A percentile compares a stretch with the other conserved stretches of the same genome.
Conservation (phyloP, 2,797 vertebrate genomes). For the Intellagama lesueurii region DNA sequence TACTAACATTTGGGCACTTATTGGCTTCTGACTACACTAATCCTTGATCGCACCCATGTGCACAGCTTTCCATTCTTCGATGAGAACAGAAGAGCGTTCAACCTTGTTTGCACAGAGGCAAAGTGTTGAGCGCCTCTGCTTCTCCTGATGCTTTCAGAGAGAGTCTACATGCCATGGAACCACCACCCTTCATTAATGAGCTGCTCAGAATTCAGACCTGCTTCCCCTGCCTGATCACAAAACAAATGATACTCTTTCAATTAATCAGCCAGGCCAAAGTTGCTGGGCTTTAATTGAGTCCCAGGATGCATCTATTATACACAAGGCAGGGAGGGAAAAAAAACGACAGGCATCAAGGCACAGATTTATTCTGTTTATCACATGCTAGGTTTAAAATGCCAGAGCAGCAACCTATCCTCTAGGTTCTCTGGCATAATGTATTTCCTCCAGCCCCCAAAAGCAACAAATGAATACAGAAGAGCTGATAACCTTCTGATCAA, state of each 20-base stretch:
- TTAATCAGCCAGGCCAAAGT: slow-evolving; percentile 46
- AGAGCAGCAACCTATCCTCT: not conserved
- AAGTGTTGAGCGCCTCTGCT: not conserved
- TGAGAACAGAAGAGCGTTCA: not conserved
- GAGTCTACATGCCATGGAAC: not conserved
- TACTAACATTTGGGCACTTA: too few species aligned
- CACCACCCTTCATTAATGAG: not conserved
- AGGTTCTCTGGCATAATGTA: slow-evolving; percentile 22
- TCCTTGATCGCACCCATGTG: not conserved
- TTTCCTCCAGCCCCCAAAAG: slow-evolving; percentile 19
- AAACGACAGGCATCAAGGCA: slow-evolving; percentile 13
- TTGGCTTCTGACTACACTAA: not conserved
- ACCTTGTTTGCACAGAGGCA: not conserved
- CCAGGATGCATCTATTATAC: slow-evolving; percentile 67
- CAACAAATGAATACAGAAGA: not conserved
- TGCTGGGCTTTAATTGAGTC: slow-evolving; percentile 62
- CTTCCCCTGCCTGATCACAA: not conserved
- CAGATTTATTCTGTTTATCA: slow-evolving; percentile 55
- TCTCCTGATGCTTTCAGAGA: not conserved
- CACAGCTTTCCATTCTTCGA: not conserved
- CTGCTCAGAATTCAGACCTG: not conserved
- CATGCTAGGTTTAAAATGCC: not conserved
- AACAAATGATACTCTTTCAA: slow-evolving; percentile 26
- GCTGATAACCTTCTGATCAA: not conserved
- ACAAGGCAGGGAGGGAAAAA: slow-evolving; percentile 23